phyloP scores from a whole-genome alignment of 2,113 vertebrate genomes.

The Tonatia bakeri region DNA sequence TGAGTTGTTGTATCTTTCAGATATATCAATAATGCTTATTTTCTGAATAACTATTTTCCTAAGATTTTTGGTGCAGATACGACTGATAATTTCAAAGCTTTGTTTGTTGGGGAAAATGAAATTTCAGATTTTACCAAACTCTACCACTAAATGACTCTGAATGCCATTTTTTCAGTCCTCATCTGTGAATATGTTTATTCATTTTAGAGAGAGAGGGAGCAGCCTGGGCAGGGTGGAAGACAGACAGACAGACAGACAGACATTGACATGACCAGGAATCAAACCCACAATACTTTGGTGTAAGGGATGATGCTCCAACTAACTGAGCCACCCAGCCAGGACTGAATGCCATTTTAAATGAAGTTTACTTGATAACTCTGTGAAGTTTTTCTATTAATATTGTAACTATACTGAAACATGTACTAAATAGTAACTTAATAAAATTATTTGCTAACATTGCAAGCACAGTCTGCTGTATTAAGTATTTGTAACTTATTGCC shows the following conservation, averaged over 20 bases:
- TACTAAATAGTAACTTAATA: background rate
- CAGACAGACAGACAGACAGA: no score
- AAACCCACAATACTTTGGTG: no score
- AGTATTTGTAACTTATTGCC: background rate
- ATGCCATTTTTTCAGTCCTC: background rate
- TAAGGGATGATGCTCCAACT: no score
- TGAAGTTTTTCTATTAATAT: background rate
- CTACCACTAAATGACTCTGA: background rate
- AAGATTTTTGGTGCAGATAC: background rate
- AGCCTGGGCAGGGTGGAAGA: no score
- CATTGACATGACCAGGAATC: no score
- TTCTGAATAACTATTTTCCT: background rate
- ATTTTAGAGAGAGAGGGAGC: no score
- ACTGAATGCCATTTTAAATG: background rate
- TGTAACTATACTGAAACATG: background rate
- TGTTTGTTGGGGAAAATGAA: background rate
- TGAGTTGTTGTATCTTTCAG: background rate
- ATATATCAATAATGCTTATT: background rate
- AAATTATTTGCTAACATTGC: background rate
- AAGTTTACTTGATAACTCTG: background rate
- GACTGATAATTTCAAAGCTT: background rate
- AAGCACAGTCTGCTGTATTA: background rate
- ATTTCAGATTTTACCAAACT: background rate
- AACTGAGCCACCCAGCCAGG: no score
- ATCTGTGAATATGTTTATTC: no score